phyloP scores from a whole-genome alignment of 1,140 invertebrate species.

The Ridgeia piscesae region DNA sequence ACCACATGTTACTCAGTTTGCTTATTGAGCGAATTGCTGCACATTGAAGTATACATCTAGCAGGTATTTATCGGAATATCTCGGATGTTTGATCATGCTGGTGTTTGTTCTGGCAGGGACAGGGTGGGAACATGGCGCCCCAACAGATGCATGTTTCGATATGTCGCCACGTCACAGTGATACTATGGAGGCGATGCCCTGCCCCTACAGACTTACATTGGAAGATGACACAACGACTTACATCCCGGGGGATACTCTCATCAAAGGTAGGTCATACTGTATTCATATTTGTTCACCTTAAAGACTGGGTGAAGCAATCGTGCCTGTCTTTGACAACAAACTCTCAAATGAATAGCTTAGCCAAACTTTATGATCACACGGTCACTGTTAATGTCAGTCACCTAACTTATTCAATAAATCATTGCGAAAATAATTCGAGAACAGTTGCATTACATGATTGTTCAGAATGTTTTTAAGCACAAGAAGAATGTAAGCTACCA shows the following conservation, averaged over 20 bases:
- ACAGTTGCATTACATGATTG: no score
- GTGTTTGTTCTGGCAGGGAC: background rate
- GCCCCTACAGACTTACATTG: background rate
- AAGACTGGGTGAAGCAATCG: background rate
- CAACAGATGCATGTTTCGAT: background rate
- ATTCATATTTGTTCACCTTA: background rate
- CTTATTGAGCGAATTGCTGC: no score
- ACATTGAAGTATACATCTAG: no score
- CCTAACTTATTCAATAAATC: no score
- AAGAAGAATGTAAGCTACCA: no score
- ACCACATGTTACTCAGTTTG: no score
- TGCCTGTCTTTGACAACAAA: background rate
- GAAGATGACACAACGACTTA: background rate
- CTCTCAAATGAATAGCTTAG: no score
- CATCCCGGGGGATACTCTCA: background rate
- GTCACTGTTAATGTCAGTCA: no score
- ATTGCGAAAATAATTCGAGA: no score
- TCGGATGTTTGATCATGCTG: background rate
- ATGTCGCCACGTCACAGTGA: background rate
- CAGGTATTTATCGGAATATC: no score
- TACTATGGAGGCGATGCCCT: background rate
- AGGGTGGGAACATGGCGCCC: background rate
- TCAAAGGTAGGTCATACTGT: background rate
- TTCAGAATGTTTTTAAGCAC: no score
- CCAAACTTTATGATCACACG: no score